Evolutionary conservation across 2,797 vertebrate genomes (phyloP).

Genomic region (Triplophysa yarkandensis): DNA sequence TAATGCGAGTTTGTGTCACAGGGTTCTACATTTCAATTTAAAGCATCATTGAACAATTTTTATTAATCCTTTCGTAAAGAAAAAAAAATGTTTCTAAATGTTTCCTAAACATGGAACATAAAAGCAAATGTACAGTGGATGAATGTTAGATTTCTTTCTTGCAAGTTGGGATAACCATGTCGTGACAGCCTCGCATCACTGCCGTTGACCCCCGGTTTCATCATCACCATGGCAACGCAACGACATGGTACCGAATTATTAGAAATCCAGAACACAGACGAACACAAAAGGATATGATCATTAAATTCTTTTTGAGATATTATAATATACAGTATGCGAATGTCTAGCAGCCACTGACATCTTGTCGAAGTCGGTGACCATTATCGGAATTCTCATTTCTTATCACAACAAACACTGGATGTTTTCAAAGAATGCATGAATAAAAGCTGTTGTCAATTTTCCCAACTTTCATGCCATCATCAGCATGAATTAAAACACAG

Average conservation of each 20-base stretch:
- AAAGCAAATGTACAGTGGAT: neutral
- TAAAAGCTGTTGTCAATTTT: neutral
- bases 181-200: neutral
- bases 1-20: neutral
- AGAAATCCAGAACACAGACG: neutral
- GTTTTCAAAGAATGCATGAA: neutral
- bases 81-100: neutral
- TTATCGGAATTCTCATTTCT: no score
- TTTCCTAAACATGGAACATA: neutral
- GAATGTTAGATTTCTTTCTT: neutral
- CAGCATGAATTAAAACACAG: neutral
- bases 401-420: no score
- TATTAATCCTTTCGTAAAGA: neutral
- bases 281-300: neutral
- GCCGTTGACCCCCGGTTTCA: constrained; percentile 13
- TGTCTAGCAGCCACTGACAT: neutral
- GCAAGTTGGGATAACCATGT: neutral
- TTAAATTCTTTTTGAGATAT: neutral
- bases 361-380: no score
- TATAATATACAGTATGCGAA: neutral
- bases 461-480: neutral
- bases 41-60: neutral
- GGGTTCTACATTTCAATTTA: neutral
- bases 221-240: constrained; percentile 11
- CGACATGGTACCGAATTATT: constrained; percentile 13